These are phyloP conservation scores for Venustoraphidia nigricollis DNA, from an alignment of 2,888 invertebrate species.

Conservation along the genomic window DNA sequence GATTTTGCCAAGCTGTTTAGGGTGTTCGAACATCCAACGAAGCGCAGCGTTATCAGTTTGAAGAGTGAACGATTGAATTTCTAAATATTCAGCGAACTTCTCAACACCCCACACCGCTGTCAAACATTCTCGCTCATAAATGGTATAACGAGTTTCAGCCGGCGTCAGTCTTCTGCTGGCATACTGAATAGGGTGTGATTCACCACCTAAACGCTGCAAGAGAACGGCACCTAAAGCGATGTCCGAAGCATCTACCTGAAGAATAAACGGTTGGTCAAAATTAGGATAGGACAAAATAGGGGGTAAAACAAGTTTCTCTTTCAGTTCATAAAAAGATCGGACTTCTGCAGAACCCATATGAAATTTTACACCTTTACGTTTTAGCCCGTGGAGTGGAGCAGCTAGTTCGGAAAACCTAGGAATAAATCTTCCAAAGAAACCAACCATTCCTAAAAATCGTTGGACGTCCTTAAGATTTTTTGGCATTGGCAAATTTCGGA, in stretches of 20 bases:
- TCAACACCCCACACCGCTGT: not conserved
- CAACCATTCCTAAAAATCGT: not conserved
- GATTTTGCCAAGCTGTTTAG: no score
- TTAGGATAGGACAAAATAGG: not conserved
- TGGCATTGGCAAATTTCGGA: not conserved
- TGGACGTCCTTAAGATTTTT: not conserved
- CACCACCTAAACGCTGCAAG: not conserved
- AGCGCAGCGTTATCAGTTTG: no score
- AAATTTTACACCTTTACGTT: not conserved
- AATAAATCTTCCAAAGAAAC: not conserved
- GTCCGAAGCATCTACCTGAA: not conserved
- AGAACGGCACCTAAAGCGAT: not conserved
- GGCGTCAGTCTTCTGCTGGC: not conserved
- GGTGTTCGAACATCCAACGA: no score
- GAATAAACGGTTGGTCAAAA: not conserved
- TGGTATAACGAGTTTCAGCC: not conserved
- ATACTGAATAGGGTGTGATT: not conserved
- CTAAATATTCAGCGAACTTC: not conserved
- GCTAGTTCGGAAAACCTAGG: not conserved
- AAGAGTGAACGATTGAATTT: not conserved
- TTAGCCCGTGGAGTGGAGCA: not conserved
- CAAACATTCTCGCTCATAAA: not conserved
- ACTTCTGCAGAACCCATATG: not conserved
- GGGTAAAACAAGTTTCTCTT: not conserved
- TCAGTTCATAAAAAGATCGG: not conserved